phyloP scores from a whole-genome alignment of 2,888 invertebrate genomes.

The Lasioglossum pauxillum region DNA sequence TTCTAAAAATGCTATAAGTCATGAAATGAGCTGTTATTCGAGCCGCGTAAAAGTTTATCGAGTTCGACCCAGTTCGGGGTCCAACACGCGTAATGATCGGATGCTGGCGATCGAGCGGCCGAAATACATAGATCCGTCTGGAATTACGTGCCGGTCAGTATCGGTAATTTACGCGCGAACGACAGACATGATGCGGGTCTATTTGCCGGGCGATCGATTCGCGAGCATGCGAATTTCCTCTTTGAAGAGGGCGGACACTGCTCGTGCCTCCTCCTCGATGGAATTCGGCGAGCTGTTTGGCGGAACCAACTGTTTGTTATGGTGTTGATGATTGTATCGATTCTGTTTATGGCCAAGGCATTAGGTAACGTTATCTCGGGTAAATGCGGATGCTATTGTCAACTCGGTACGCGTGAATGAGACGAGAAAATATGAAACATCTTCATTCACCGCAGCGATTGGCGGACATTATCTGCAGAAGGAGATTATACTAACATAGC shows the following conservation, averaged over 20 bases:
- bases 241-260: background rate
- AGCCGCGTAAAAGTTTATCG: background rate
- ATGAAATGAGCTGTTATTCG: background rate
- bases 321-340: background rate
- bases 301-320: background rate
- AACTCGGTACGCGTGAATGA: background rate
- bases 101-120: background rate
- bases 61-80: background rate
- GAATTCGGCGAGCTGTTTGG: background rate
- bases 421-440: background rate
- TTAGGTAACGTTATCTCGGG: background rate
- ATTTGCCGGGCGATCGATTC: conserved; percentile 24
- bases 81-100: background rate
- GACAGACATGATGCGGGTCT: conserved; percentile 24
- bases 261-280: background rate
- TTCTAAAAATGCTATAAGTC: background rate
- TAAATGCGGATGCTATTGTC: background rate
- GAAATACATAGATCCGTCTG: background rate
- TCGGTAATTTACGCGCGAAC: conserved; percentile 12
- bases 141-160: background rate
- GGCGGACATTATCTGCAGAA: background rate
- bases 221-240: background rate
- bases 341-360: too few relatives aligned
- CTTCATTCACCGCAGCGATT: background rate
- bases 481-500: background rate